These are phyloP conservation scores for Picathartes gymnocephalus DNA, from an alignment of 2,113 vertebrate species.

Conservation along the genomic window DNA sequence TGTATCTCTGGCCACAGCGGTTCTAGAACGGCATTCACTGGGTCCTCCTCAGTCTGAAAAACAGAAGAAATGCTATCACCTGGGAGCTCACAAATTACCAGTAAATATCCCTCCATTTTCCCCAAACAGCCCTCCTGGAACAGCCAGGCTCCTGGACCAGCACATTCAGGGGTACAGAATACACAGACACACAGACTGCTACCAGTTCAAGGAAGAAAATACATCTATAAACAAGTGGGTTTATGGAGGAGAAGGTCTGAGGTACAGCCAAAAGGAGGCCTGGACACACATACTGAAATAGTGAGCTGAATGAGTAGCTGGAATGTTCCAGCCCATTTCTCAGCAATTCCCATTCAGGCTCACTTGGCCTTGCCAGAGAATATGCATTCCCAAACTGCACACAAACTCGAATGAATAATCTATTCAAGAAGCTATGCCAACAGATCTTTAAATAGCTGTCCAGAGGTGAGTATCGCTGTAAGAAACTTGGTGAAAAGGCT, in stretches of 20 bases:
- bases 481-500: constrained; percentile 5
- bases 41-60: constrained; percentile 73
- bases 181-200: not conserved
- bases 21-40: constrained; percentile 38
- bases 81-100: not conserved
- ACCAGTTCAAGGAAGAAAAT: not conserved
- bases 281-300: not conserved
- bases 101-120: not conserved
- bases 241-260: not conserved
- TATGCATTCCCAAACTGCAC: not conserved
- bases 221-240: not conserved
- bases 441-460: constrained; percentile 28
- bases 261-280: not conserved
- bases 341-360: constrained; percentile 36
- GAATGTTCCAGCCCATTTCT: constrained; percentile 9
- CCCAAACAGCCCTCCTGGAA: not conserved
- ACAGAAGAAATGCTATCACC: constrained; percentile 8
- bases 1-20: constrained; percentile 79
- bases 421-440: constrained; percentile 23
- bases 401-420: constrained; percentile 14
- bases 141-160: not conserved
- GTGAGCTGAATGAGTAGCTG: constrained; percentile 23
- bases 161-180: not conserved
- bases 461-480: not conserved
- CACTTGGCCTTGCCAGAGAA: not conserved